Conservation (phyloP, 1,140 invertebrate genomes). For the Homalodisca vitripennis region DNA sequence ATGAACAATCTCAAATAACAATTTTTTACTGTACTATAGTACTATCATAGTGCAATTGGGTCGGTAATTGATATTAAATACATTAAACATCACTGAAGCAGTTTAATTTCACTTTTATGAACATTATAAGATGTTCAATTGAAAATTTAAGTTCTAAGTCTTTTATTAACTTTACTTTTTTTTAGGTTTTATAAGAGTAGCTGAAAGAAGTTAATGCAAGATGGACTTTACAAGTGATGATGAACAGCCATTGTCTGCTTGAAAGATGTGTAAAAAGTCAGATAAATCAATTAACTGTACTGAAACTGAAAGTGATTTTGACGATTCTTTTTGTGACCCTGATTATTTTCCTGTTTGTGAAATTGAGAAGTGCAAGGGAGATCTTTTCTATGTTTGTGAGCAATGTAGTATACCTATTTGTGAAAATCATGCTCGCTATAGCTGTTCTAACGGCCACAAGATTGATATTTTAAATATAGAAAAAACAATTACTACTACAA, state of each 20-base stretch:
- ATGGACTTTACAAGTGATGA: slow-evolving; percentile 1
- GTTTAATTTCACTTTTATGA: no score
- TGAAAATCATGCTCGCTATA: neutral
- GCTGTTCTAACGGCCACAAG: neutral
- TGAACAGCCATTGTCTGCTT: neutral
- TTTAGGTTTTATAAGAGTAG: neutral
- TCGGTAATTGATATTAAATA: no score
- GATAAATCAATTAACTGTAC: neutral
- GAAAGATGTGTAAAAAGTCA: neutral
- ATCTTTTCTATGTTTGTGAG: neutral
- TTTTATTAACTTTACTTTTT: no score
- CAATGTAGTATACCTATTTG: neutral
- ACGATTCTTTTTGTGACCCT: slow-evolving; percentile 10
- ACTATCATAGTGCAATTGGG: no score
- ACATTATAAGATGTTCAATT: neutral
- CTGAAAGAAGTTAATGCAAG: neutral
- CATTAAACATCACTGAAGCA: no score
- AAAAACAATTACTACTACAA: neutral
- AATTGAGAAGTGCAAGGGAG: neutral
- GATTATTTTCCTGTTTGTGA: slow-evolving; percentile 2
- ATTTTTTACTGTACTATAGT: no score
- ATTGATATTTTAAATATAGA: neutral
- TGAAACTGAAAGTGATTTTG: neutral
- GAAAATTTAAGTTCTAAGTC: neutral
- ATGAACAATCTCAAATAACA: no score